phyloP scores from a whole-genome alignment of 2,888 invertebrate species.

The Eupsilia transversa region DNA sequence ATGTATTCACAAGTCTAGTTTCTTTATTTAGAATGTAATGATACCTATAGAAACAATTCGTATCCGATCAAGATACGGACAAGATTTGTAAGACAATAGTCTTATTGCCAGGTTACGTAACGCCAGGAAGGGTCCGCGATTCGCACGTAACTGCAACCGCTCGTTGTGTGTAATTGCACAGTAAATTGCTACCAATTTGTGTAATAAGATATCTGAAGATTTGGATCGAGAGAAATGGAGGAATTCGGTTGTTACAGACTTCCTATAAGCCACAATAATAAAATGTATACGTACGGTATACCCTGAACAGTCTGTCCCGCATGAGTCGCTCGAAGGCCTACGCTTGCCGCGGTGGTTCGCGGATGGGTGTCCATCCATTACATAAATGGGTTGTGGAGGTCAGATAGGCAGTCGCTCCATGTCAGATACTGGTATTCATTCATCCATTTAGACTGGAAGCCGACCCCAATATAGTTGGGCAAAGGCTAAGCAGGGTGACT shows the following conservation, averaged over 20 bases:
- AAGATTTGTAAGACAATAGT: constrained; percentile 55
- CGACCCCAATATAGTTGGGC: no score
- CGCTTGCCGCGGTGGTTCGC: no score
- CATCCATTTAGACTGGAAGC: no score
- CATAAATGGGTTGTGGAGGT: no score
- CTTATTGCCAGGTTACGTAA: constrained; percentile 33
- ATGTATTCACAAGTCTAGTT: constrained; percentile 15
- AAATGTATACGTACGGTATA: no score
- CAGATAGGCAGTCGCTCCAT: no score
- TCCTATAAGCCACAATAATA: constrained; percentile 11
- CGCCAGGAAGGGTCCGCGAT: constrained; percentile 55
- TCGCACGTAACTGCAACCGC: constrained; percentile 58
- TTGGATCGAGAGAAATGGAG: constrained; percentile 40
- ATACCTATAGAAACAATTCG: constrained; percentile 33
- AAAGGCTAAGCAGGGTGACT: no score
- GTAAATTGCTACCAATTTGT: constrained; percentile 60
- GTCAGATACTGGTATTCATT: no score
- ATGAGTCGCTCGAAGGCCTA: no score
- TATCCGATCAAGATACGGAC: constrained; percentile 38
- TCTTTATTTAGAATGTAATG: constrained; percentile 12
- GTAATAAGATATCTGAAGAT: constrained; percentile 51
- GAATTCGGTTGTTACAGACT: constrained; percentile 5
- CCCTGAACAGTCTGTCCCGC: no score
- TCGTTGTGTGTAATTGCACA: constrained; percentile 58
- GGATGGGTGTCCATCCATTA: no score